A percentile compares a stretch with the other conserved stretches of the same genome.
These are phyloP conservation scores for Bedellia somnulentella DNA, from an alignment of 2,888 invertebrate genomes.

Conservation along the genomic window DNA sequence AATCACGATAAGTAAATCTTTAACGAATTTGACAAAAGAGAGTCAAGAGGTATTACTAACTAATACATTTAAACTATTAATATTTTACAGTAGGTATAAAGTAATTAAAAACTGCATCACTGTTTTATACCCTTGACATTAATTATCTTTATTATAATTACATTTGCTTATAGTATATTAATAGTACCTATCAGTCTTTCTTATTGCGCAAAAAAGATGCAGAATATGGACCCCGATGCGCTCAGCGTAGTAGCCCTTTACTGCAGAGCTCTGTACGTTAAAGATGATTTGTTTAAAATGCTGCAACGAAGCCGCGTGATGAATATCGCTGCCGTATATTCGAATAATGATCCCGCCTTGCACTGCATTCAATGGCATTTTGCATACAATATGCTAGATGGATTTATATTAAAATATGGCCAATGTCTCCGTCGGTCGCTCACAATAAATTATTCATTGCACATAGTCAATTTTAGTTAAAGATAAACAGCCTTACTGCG, in stretches of 20 bases:
- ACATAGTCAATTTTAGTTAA: slow-evolving; percentile 50
- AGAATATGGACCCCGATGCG: neutral
- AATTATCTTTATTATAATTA: too few relatives aligned
- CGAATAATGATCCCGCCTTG: slow-evolving; percentile 57
- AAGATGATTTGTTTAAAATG: slow-evolving; percentile 60
- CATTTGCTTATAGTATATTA: too few relatives aligned
- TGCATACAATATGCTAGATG: slow-evolving; percentile 61
- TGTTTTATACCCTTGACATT: too few relatives aligned
- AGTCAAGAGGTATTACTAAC: too few relatives aligned
- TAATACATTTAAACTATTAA: too few relatives aligned
- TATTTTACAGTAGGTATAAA: too few relatives aligned
- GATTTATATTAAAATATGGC: slow-evolving; percentile 61
- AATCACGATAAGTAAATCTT: too few relatives aligned
- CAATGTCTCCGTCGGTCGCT: slow-evolving; percentile 52
- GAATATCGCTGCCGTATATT: slow-evolving; percentile 54
- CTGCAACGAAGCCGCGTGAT: slow-evolving; percentile 44
- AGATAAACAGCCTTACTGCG: slow-evolving; percentile 34
- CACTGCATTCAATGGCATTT: slow-evolving; percentile 59
- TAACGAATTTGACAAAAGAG: too few relatives aligned
- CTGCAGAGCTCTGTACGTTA: slow-evolving; percentile 21
- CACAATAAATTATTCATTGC: slow-evolving; percentile 57
- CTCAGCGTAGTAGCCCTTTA: slow-evolving; percentile 6
- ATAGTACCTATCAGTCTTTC: too few relatives aligned
- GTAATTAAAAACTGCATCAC: too few relatives aligned
- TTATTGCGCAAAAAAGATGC: too few relatives aligned